Conservation (phyloP, 2,797 vertebrate genomes). For the Myotis planiceps region DNA sequence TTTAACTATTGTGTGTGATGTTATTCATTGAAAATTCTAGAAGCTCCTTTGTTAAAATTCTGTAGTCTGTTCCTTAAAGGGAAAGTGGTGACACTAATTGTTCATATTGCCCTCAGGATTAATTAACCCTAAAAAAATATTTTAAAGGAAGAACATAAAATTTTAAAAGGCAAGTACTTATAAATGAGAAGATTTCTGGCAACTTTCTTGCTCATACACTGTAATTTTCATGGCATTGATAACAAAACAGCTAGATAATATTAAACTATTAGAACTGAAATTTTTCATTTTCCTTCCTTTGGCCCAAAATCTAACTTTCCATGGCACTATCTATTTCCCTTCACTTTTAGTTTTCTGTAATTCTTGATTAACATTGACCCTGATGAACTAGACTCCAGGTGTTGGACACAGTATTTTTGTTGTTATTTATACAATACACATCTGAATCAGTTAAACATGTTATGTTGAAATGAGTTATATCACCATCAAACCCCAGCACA, state of each 20-base stretch:
- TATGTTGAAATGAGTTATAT: background rate
- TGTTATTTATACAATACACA: background rate
- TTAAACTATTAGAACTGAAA: background rate
- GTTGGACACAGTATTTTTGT: background rate
- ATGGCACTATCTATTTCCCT: background rate
- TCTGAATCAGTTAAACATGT: background rate
- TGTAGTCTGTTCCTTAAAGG: background rate
- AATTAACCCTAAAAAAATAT: background rate
- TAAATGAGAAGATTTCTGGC: background rate
- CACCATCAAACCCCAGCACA: background rate
- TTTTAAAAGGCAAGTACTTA: background rate
- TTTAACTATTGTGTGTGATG: background rate
- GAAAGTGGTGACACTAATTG: background rate
- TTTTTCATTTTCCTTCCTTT: conserved; percentile 13
- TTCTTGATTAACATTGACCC: background rate
- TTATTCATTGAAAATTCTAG: background rate
- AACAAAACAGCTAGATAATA: background rate
- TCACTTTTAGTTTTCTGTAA: background rate
- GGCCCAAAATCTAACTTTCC: background rate
- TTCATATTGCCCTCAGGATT: background rate
- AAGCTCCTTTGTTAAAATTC: background rate
- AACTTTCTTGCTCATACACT: background rate
- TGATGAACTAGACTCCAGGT: background rate
- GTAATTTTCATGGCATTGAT: background rate
- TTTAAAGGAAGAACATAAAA: background rate